A percentile compares a stretch with the other conserved stretches of the same genome.
phyloP scores from a whole-genome alignment of 2,113 vertebrate genomes.

The Motacilla tschutschensis region DNA sequence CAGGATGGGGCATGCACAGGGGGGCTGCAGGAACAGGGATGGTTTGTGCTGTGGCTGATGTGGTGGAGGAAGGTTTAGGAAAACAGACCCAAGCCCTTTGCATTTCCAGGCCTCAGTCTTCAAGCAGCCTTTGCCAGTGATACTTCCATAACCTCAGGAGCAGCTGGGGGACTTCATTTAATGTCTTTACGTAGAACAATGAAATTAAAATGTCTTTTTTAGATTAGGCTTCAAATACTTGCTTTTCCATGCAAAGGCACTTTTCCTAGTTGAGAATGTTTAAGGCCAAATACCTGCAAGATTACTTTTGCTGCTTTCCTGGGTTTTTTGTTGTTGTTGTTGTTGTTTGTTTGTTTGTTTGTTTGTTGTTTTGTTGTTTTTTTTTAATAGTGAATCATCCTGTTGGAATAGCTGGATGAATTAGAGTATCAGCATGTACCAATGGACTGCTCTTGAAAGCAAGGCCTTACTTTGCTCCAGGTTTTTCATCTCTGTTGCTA shows the following conservation, averaged over 20 bases:
- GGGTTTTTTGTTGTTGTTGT: too few relatives aligned
- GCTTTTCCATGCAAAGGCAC: not conserved
- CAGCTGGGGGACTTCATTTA: not conserved
- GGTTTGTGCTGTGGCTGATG: not conserved
- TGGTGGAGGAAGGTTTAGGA: fast-evolving
- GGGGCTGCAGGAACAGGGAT: not conserved
- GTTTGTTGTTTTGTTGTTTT: too few relatives aligned
- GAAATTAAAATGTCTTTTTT: not conserved
- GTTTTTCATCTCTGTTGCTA: not conserved
- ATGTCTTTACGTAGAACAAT: not conserved
- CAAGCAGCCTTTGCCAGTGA: not conserved
- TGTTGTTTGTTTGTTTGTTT: not conserved
- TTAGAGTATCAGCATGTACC: not conserved
- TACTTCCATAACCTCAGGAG: not conserved
- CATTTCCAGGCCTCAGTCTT: fast-evolving
- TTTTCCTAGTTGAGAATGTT: not conserved
- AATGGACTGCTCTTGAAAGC: not conserved
- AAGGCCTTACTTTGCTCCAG: not conserved
- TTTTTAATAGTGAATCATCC: not conserved
- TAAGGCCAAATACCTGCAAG: not conserved
- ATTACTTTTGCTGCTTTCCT: not conserved
- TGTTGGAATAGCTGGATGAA: not conserved
- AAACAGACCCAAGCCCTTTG: not conserved
- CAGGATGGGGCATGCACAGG: fast-evolving
- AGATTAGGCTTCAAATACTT: not conserved